Evolutionary conservation across 2,888 invertebrate species (phyloP), one percentile per base, ranked within the genome.

Genomic region (Rotaria sp.): DNA sequence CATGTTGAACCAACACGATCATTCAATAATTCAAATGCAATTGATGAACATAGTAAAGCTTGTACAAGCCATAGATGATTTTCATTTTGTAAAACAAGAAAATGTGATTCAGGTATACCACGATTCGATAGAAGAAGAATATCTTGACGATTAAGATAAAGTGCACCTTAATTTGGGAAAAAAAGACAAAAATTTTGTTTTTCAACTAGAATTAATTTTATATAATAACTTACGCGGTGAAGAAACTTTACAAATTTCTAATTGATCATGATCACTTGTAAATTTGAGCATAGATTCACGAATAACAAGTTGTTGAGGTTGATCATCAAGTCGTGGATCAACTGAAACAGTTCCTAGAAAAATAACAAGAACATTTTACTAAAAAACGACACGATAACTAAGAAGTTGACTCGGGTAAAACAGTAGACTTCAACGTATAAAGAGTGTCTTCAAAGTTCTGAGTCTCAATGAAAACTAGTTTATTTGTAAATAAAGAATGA

Each of bases 51-150:
- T 11, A 80, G 45, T 80, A 80, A 45, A 24, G 80, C 45, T 26
- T 41, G 80, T 26, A 80, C 45, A 45, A 80, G 80, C 80, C 80
- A 80, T 45, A 80, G 21, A 80, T 80, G 80, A 80, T 80, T 80
- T 80, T 80, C 80, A 45, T 80, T 80, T 45, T 80, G 80, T 80
- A 80, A 80, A 45, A 80, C n/a, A 26, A 80, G 45, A 80, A 80
- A 80, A 80, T 80, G 24, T 13, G 80, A 24, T 13, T 80, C 80
- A 13, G 80, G n/a, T 80, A 80, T 45, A 5, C n/a, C 13, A 13
- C 80, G 80, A 45, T n/a, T 80, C 18, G 80, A 80, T 80, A 80
- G 11, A 45, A 80, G 45, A 45, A 80, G 45, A 80, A 80, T 80
- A 80, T 45, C 45, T 80, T 80, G 80, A n/a, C 80, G 41, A 45